phyloP scores from a whole-genome alignment of 2,888 invertebrate genomes.

The Euspilapteryx auroguttella region DNA sequence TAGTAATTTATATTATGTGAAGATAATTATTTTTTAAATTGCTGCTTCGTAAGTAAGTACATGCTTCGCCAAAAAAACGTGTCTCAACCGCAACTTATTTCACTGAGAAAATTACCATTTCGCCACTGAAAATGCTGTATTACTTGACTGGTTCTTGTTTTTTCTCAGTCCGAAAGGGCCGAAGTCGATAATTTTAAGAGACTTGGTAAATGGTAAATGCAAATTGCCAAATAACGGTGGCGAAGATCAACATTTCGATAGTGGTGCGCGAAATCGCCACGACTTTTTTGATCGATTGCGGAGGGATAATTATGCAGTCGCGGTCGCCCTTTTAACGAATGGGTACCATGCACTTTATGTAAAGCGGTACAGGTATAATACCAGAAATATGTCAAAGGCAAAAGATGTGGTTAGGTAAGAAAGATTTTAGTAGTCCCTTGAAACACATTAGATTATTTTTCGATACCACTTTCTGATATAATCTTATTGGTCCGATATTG shows the following conservation, averaged over 20 bases:
- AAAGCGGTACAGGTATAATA: too few species aligned
- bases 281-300: constrained; percentile 1
- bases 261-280: constrained; percentile 15
- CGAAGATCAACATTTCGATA: constrained; percentile 25
- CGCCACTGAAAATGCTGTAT: constrained; percentile 23
- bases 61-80: constrained; percentile 15
- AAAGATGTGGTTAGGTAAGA: too few species aligned
- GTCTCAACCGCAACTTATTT: too few species aligned
- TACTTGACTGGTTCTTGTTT: too few species aligned
- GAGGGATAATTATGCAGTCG: background rate
- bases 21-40: constrained; percentile 42
- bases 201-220: constrained; percentile 22
- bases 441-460: constrained; percentile 28
- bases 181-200: constrained; percentile 29
- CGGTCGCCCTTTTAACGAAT: too few species aligned
- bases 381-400: too few species aligned
- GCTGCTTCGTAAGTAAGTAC: constrained; percentile 23
- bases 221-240: constrained; percentile 32
- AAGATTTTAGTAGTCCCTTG: constrained; percentile 14
- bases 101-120: constrained; percentile 31
- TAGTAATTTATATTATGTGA: constrained; percentile 20
- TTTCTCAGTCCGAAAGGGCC: too few species aligned
- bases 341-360: too few species aligned
- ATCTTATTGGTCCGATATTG: constrained; percentile 44
- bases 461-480: constrained; percentile 29